These are phyloP conservation scores for Noctua janthina DNA, from an alignment of 2,888 invertebrate species.

Conservation along the genomic window DNA sequence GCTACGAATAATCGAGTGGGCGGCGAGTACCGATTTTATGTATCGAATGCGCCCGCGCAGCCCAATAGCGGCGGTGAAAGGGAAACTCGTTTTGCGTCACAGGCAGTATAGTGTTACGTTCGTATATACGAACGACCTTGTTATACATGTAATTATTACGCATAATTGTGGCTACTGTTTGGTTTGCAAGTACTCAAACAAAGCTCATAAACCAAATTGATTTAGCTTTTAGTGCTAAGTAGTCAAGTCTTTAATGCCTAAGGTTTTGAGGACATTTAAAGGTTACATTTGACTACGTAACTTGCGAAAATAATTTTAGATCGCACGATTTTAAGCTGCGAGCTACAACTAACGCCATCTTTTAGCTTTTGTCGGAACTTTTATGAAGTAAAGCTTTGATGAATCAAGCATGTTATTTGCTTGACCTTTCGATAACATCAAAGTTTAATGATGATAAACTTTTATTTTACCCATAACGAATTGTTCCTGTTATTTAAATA, in stretches of 20 bases:
- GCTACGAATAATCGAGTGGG: conserved; percentile 73
- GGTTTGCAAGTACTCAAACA: conserved; percentile 42
- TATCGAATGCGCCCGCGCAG: conserved; percentile 67
- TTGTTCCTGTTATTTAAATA: conserved; percentile 23
- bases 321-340: conserved; percentile 4
- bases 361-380: conserved; percentile 32
- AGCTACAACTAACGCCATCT: conserved; percentile 60
- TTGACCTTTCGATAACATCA: conserved; percentile 36
- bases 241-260: conserved; percentile 20
- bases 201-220: conserved; percentile 20
- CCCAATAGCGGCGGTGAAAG: conserved; percentile 85
- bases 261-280: conserved; percentile 44
- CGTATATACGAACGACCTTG: conserved; percentile 77
- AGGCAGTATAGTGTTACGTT: conserved; percentile 70
- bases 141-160: conserved; percentile 72
- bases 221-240: conserved; percentile 3
- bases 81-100: conserved; percentile 84
- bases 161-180: conserved; percentile 68
- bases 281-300: conserved; percentile 26
- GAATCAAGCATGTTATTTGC: conserved; percentile 10
- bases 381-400: conserved; percentile 36
- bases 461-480: conserved; percentile 2
- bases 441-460: conserved; percentile 23
- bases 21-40: conserved; percentile 70
- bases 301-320: conserved; percentile 21